These are phyloP conservation scores for Synanthedon tipuliformis DNA, from an alignment of 2,888 invertebrate species.

Conservation along the genomic window DNA sequence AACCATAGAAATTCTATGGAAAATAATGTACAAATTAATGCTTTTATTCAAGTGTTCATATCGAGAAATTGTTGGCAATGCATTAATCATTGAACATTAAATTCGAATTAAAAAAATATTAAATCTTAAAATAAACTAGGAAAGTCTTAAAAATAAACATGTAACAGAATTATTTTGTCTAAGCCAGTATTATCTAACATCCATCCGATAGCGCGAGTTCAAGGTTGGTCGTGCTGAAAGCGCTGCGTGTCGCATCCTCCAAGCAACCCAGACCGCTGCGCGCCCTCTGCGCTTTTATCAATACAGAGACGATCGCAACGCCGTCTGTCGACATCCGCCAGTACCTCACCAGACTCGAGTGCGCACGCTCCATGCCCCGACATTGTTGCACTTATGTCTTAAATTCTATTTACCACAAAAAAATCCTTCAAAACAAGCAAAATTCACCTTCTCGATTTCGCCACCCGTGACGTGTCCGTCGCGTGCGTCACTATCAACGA, in stretches of 20 bases:
- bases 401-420: slow-evolving; percentile 40
- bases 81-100: too few species aligned
- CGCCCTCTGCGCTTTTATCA: slow-evolving; percentile 62
- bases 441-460: slow-evolving; percentile 16
- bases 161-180: slow-evolving; percentile 34
- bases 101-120: too few species aligned
- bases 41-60: too few species aligned
- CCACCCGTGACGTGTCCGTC: slow-evolving; percentile 16
- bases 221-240: slow-evolving; percentile 51
- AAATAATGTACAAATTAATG: too few species aligned
- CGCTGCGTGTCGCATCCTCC: slow-evolving; percentile 18
- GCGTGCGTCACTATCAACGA: slow-evolving; percentile 4
- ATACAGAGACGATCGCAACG: slow-evolving; percentile 41
- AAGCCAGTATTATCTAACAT: slow-evolving; percentile 47
- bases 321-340: slow-evolving; percentile 41
- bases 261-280: slow-evolving; percentile 14
- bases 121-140: too few species aligned
- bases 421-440: slow-evolving; percentile 35
- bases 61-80: too few species aligned
- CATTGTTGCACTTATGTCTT: slow-evolving; percentile 46
- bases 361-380: slow-evolving; percentile 57
- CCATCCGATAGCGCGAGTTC: slow-evolving; percentile 53
- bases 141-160: slow-evolving; percentile 1
- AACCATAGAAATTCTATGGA: too few species aligned
- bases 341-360: slow-evolving; percentile 40